Percentiles rank a stretch among this genome's conserved stretches.
These are phyloP conservation scores for Phoxinus phoxinus DNA, from an alignment of 2,113 vertebrate species.

Conservation along the genomic window DNA sequence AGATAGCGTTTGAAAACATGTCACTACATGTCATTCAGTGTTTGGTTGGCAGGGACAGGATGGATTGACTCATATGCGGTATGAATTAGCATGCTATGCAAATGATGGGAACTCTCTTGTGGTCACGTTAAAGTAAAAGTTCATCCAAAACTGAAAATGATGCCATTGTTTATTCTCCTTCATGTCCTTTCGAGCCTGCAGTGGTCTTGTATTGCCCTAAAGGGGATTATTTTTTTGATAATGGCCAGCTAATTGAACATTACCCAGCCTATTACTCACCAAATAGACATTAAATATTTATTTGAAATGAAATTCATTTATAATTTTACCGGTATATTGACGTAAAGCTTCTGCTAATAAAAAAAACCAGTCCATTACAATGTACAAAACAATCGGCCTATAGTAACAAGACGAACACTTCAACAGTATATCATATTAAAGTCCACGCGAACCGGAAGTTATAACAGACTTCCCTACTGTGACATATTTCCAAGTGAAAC, in stretches of 20 bases:
- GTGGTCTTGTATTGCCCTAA: not conserved
- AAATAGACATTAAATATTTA: not conserved
- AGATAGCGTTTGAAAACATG: conserved; percentile 59
- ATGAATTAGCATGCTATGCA: conserved; percentile 1
- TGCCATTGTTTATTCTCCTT: not conserved
- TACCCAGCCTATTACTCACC: not conserved
- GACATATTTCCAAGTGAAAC: not conserved
- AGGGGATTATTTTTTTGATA: not conserved
- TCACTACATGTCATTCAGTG: conserved; percentile 47
- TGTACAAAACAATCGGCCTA: not conserved
- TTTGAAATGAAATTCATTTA: not conserved
- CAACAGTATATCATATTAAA: not conserved
- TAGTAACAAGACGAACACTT: not conserved
- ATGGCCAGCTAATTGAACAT: not conserved
- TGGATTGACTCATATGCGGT: conserved; percentile 42
- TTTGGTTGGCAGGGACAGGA: conserved; percentile 42
- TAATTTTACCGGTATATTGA: not conserved
- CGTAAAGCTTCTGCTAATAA: not conserved
- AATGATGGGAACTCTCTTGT: not conserved
- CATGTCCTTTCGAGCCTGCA: not conserved
- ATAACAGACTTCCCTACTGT: not conserved
- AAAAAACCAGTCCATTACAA: not conserved
- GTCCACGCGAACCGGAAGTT: not conserved
- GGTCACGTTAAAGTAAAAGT: not conserved
- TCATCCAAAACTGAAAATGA: not conserved